Conservation (phyloP, 2,797 vertebrate species). For the Austrolebias charrua region DNA sequence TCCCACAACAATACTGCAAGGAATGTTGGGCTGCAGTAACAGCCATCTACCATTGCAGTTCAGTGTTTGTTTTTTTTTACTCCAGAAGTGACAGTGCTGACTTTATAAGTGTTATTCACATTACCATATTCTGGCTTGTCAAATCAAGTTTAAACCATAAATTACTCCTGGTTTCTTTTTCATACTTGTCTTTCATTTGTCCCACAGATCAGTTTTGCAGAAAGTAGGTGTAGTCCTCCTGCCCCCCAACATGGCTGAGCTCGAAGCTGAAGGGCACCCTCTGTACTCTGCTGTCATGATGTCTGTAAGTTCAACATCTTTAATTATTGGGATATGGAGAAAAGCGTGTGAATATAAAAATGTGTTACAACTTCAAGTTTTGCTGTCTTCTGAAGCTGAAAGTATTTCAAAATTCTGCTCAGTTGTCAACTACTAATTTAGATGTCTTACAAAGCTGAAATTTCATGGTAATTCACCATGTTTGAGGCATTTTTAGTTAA, state of each 20-base stretch:
- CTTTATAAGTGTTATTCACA: not conserved
- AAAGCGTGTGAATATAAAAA: no score
- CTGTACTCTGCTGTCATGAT: constrained; percentile 72
- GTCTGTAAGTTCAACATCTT: constrained; percentile 68
- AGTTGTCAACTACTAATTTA: no score
- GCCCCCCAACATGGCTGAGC: constrained; percentile 58
- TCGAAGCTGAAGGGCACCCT: constrained; percentile 64
- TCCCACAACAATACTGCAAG: constrained; percentile 3
- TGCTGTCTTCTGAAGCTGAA: not conserved
- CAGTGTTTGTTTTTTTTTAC: not conserved
- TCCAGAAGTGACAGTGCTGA: constrained; percentile 4
- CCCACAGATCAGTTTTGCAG: constrained; percentile 70
- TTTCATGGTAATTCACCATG: not conserved
- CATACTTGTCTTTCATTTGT: constrained; percentile 3
- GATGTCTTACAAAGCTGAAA: not conserved
- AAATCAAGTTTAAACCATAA: not conserved
- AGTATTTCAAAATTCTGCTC: not conserved
- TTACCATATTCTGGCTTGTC: not conserved
- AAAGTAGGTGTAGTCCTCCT: constrained; percentile 75
- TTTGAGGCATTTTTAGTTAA: not conserved
- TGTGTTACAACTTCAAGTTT: not conserved
- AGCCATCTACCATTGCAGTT: not conserved
- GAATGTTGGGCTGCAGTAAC: not conserved
- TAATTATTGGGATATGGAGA: not conserved
- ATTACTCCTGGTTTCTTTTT: not conserved